phyloP scores from a whole-genome alignment of 2,113 vertebrate genomes.

The Brachypteracias leptosomus region DNA sequence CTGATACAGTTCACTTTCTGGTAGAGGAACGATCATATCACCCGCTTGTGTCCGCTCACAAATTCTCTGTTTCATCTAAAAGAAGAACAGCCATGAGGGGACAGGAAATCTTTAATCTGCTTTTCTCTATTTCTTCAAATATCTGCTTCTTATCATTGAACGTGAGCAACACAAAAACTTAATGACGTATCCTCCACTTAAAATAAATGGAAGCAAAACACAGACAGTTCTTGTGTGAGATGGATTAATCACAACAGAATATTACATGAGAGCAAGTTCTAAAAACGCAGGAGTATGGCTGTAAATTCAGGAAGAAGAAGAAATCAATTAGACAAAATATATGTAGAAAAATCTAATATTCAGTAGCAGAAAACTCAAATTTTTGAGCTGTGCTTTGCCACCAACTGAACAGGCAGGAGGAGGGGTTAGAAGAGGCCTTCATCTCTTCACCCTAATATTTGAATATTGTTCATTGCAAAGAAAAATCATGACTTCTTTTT shows the following conservation, averaged over 20 bases:
- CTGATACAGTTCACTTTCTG: neutral
- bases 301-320: neutral
- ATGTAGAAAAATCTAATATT: neutral
- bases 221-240: neutral
- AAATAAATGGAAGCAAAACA: neutral
- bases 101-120: conserved; percentile 35
- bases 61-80: neutral
- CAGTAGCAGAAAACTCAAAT: neutral
- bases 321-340: neutral
- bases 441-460: neutral
- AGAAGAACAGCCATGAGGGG: neutral
- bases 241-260: neutral
- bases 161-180: neutral
- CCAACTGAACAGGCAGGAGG: neutral
- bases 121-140: conserved; percentile 2
- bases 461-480: neutral
- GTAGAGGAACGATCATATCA: neutral
- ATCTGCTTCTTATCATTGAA: neutral
- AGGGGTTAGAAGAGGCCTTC: neutral
- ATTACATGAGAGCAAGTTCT: neutral
- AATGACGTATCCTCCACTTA: neutral
- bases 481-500: neutral
- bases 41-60: neutral
- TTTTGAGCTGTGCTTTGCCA: neutral
- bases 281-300: neutral